These are phyloP conservation scores for Nyctibius grandis DNA, from an alignment of 2,797 vertebrate genomes.

Conservation along the genomic window DNA sequence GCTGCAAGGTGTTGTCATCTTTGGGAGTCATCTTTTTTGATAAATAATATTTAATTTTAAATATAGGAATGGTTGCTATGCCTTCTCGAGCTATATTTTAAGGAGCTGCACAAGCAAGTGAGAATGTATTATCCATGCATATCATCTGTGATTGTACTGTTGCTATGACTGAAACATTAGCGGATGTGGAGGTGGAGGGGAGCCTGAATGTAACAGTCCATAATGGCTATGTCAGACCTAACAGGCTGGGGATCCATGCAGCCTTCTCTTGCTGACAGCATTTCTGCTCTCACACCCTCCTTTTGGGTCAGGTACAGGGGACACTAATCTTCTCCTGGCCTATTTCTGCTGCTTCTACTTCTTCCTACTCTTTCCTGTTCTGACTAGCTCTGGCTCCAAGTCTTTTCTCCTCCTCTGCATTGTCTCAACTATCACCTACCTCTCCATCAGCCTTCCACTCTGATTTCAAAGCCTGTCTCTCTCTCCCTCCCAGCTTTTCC, in stretches of 20 bases:
- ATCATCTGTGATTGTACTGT: constrained; percentile 14
- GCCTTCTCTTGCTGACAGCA: background rate
- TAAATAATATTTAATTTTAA: constrained; percentile 54
- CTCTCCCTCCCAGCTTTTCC: background rate
- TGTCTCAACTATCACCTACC: constrained; percentile 32
- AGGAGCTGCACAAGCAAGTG: constrained; percentile 13
- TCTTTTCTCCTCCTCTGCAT: constrained; percentile 21
- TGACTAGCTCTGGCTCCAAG: background rate
- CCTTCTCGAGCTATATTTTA: constrained; percentile 39
- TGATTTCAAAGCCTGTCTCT: background rate
- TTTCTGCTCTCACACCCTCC: background rate
- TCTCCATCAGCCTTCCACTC: background rate
- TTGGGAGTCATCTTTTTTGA: background rate
- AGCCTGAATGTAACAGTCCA: background rate
- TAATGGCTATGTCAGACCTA: background rate
- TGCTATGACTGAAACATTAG: constrained; percentile 37
- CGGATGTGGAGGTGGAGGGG: constrained; percentile 18
- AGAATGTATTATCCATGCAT: constrained; percentile 15
- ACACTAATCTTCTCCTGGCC: background rate
- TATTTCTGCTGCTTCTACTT: constrained; percentile 32
- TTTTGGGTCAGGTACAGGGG: constrained; percentile 20
- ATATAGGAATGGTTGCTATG: constrained; percentile 56
- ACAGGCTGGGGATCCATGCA: background rate
- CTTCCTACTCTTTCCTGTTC: constrained; percentile 41
- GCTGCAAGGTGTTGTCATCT: background rate